These are phyloP conservation scores for Chaetorhynchus papuensis DNA, from an alignment of 2,113 vertebrate genomes.

Conservation along the genomic window DNA sequence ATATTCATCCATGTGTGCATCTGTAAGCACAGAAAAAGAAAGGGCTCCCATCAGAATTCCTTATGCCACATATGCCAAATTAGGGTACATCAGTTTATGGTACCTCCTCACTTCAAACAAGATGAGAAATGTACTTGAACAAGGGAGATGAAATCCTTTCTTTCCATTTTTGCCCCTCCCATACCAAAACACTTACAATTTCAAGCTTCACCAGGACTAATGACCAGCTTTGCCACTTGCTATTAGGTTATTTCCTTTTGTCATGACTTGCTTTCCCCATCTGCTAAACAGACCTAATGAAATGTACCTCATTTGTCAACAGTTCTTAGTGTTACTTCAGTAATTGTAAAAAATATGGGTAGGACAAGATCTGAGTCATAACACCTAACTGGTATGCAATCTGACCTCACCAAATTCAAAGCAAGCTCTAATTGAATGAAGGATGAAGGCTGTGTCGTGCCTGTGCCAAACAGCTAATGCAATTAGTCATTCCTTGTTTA, in stretches of 20 bases:
- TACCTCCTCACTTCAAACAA: not conserved
- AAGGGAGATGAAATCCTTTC: not conserved
- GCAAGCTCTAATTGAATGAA: slow-evolving; percentile 3
- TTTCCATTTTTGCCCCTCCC: not conserved
- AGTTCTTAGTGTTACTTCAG: not conserved
- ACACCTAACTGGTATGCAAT: not conserved
- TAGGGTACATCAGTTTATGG: not conserved
- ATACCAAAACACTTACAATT: not conserved
- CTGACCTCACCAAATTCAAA: slow-evolving; percentile 16
- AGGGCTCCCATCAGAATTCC: not conserved
- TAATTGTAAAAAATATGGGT: not conserved
- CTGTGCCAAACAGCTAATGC: not conserved
- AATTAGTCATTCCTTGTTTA: slow-evolving; percentile 15
- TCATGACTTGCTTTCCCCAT: not conserved
- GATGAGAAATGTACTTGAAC: not conserved
- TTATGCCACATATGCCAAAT: not conserved
- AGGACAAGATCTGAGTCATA: not conserved
- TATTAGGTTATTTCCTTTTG: not conserved
- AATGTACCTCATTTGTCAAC: slow-evolving; percentile 2
- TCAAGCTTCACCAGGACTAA: not conserved
- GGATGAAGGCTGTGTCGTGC: not conserved
- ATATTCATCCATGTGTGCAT: not conserved
- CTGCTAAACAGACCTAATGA: not conserved
- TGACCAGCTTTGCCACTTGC: fast-evolving
- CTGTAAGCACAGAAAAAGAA: not conserved